phyloP scores from a whole-genome alignment of 2,113 vertebrate species.

The Amphiprion ocellaris region DNA sequence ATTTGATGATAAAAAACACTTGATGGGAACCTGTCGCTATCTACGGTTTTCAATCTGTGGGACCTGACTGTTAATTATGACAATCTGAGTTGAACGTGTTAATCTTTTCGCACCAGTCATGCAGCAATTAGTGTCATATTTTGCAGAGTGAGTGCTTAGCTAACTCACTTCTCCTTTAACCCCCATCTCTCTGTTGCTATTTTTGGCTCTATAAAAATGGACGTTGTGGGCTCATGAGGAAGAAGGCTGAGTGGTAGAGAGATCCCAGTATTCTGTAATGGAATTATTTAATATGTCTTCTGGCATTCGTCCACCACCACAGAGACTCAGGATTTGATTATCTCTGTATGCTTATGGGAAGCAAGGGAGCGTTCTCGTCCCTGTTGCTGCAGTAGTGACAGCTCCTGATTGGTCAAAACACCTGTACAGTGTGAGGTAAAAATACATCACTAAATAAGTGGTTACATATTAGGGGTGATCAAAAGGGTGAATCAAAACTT shows the following conservation, averaged over 20 bases:
- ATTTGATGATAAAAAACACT: constrained; percentile 17
- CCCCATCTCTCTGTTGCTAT: constrained; percentile 15
- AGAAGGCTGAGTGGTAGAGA: neutral
- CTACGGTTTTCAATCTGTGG: constrained; percentile 13
- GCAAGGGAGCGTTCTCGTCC: too few relatives aligned
- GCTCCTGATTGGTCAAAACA: too few relatives aligned
- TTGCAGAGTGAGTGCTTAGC: constrained; percentile 23
- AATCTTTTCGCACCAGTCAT: constrained; percentile 41
- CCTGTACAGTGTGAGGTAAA: too few relatives aligned
- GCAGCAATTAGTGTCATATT: constrained; percentile 47
- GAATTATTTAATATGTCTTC: neutral
- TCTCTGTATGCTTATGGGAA: too few relatives aligned
- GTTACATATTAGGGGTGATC: too few relatives aligned
- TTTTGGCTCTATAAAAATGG: constrained; percentile 7
- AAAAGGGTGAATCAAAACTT: too few relatives aligned
- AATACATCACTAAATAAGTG: too few relatives aligned
- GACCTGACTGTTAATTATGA: constrained; percentile 48
- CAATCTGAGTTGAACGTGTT: constrained; percentile 18
- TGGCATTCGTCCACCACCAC: neutral
- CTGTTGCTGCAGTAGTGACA: too few relatives aligned
- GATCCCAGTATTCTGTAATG: constrained; percentile 16
- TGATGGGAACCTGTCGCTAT: neutral
- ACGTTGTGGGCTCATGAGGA: neutral
- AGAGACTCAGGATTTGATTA: too few relatives aligned
- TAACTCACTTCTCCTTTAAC: constrained; percentile 22